phyloP scores from a whole-genome alignment of 1,140 invertebrate species.

The Drosophila nikananu region DNA sequence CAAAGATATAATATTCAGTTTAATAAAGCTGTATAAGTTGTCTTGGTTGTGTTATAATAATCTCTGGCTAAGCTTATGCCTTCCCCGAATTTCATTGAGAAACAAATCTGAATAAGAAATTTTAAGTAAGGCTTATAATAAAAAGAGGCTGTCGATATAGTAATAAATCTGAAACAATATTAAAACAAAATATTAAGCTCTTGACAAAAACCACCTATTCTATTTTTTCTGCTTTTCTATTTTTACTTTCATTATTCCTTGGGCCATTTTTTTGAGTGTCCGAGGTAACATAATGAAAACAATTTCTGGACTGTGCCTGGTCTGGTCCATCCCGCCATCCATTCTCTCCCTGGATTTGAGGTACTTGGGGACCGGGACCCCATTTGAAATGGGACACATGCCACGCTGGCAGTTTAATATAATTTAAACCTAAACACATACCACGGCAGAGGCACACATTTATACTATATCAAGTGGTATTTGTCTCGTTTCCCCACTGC shows the following conservation, averaged over 20 bases:
- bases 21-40: neutral
- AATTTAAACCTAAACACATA: constrained; percentile 81
- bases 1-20: too few species aligned
- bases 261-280: constrained; percentile 16
- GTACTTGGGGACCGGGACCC: constrained; percentile 10
- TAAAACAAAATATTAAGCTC: too few species aligned
- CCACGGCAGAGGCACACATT: constrained; percentile 40
- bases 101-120: too few species aligned
- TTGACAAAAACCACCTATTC: too few species aligned
- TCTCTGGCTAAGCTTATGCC: neutral
- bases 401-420: constrained; percentile 80
- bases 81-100: too few species aligned
- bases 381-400: constrained; percentile 76
- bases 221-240: too few species aligned
- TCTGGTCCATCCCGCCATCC: constrained; percentile 1
- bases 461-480: constrained; percentile 44
- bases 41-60: too few species aligned
- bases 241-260: neutral
- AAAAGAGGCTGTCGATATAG: too few species aligned
- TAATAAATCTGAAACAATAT: too few species aligned
- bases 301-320: constrained; percentile 47
- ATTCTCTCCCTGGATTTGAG: constrained; percentile 4
- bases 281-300: constrained; percentile 70
- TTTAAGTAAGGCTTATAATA: too few species aligned
- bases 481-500: constrained; percentile 21